phyloP scores from a whole-genome alignment of 2,113 vertebrate genomes.

The Euleptes europaea region DNA sequence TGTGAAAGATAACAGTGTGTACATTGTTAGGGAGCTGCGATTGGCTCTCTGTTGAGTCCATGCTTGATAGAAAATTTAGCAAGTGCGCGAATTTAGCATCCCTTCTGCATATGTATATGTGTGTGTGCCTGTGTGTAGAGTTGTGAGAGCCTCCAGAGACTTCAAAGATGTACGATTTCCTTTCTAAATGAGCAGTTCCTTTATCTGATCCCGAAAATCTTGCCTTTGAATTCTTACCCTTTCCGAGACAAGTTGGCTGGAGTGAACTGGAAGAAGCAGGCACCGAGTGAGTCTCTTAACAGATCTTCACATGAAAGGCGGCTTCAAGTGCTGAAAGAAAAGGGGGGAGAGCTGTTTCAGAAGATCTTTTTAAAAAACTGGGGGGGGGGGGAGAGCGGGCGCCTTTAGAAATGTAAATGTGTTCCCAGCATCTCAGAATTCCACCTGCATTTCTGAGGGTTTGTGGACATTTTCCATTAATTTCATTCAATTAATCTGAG shows the following conservation, averaged over 20 bases:
- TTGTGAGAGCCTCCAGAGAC: not conserved
- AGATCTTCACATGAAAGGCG: conserved; percentile 27
- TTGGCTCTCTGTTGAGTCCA: too few relatives aligned
- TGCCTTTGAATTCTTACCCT: conserved; percentile 44
- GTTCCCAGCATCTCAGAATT: not conserved
- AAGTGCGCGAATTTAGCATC: too few relatives aligned
- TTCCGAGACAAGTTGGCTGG: conserved; percentile 1
- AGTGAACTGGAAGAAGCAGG: conserved; percentile 6
- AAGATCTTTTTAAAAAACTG: not conserved
- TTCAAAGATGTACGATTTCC: conserved; percentile 30
- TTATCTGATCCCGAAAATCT: conserved; percentile 13
- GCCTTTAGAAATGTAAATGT: conserved; percentile 47
- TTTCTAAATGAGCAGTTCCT: conserved; percentile 11
- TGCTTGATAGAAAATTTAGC: too few relatives aligned
- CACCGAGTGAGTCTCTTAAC: conserved; percentile 20
- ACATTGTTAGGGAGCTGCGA: too few relatives aligned
- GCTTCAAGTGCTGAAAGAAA: conserved; percentile 41
- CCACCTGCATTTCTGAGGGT: not conserved
- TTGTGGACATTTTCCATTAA: conserved; percentile 16
- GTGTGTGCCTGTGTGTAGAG: not conserved
- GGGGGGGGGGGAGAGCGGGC: not conserved
- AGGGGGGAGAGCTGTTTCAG: not conserved
- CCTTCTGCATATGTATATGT: not conserved
- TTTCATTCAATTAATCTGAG: not conserved
- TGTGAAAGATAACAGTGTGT: too few relatives aligned